These are phyloP conservation scores for Eleutherodactylus coqui DNA, from an alignment of 2,797 vertebrate species.

Conservation along the genomic window DNA sequence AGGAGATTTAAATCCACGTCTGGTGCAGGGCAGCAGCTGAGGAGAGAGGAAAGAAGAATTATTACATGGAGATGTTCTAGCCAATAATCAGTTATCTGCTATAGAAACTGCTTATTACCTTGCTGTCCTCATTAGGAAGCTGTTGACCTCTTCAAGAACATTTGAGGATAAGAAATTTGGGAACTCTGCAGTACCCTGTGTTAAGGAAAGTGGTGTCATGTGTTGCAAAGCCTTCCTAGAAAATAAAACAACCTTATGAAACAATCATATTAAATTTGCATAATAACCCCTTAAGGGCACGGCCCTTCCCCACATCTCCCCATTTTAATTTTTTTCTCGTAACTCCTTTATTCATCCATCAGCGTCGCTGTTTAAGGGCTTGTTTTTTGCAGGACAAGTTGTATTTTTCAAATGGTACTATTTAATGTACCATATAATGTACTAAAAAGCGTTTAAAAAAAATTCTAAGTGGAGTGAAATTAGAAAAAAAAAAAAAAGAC, in stretches of 20 bases:
- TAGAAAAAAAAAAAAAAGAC: too few relatives aligned
- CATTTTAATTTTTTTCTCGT: too few relatives aligned
- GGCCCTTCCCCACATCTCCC: too few relatives aligned
- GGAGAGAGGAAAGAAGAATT: constrained; percentile 32
- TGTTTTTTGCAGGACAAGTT: too few relatives aligned
- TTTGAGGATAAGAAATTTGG: constrained; percentile 94
- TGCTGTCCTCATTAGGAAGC: constrained; percentile 94
- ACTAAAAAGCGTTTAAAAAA: too few relatives aligned
- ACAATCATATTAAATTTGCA: neutral
- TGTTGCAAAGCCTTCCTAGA: constrained; percentile 92
- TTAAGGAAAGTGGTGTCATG: constrained; percentile 94
- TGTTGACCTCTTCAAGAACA: constrained; percentile 95
- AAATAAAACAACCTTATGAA: neutral
- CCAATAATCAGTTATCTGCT: neutral
- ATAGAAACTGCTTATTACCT: constrained; percentile 77
- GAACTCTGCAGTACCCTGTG: constrained; percentile 87
- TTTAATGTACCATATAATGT: too few relatives aligned
- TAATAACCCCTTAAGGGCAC: too few relatives aligned
- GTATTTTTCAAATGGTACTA: too few relatives aligned
- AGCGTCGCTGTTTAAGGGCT: too few relatives aligned
- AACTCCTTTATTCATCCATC: too few relatives aligned
- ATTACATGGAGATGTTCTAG: neutral
- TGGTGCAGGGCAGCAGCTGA: constrained; percentile 88
- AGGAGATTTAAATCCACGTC: constrained; percentile 92
- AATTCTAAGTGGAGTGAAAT: too few relatives aligned